Evolutionary conservation across 1,140 invertebrate species (phyloP).

Genomic region (Nymphalis io): DNA sequence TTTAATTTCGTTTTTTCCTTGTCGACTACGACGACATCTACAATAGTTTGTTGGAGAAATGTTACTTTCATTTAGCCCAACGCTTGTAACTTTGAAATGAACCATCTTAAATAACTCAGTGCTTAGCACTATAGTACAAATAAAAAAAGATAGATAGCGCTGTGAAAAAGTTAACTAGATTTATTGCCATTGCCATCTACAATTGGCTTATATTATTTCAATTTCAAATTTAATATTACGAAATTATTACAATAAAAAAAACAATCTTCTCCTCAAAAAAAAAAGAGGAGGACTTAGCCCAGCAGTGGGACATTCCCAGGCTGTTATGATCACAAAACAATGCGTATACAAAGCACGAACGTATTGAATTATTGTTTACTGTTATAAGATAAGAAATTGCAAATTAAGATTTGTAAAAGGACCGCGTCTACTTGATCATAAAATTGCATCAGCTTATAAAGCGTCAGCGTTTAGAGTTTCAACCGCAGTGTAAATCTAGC

Average conservation of each 20-base stretch:
- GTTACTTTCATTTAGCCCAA: background rate
- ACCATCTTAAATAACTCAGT: background rate
- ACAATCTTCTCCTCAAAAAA: too few relatives aligned
- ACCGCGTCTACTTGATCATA: background rate
- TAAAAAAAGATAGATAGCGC: background rate
- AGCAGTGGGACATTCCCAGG: too few relatives aligned
- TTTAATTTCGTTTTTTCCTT: too few relatives aligned
- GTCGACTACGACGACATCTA: too few relatives aligned
- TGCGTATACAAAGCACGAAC: too few relatives aligned
- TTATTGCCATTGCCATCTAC: too few relatives aligned
- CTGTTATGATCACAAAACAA: too few relatives aligned
- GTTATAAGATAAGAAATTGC: background rate
- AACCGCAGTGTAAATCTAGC: conserved; percentile 1
- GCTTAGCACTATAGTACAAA: background rate
- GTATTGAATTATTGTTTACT: too few relatives aligned
- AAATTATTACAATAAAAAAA: too few relatives aligned
- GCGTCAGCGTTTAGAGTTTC: background rate
- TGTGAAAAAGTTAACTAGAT: background rate
- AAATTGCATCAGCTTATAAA: conserved; percentile 1
- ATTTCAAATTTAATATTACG: too few relatives aligned
- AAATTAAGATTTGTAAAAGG: background rate
- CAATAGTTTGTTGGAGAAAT: background rate
- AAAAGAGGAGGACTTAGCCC: too few relatives aligned
- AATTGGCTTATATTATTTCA: too few relatives aligned
- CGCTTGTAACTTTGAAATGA: background rate